Base-by-base conservation (phyloP, 2,113 vertebrate genomes). In the Todiramphus chloris region DNA sequence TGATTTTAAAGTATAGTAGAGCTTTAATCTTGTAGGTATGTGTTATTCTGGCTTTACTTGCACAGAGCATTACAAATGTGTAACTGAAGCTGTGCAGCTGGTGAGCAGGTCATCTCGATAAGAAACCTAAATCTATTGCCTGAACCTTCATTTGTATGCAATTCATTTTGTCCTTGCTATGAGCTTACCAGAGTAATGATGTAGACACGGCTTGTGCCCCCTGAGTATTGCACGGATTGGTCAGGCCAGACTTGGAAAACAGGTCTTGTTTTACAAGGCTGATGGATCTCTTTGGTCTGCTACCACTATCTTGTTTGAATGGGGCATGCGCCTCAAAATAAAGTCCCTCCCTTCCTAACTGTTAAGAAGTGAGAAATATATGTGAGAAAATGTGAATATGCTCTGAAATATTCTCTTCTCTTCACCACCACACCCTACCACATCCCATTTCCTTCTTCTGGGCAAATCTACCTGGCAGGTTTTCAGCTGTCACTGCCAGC, bases 361-460 rank as follows among this genome's bases (percentile, higher is more conserved):
- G 27, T 37, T 69, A 66, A 60, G n/a, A 33, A 24, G n/a, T 88
- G 63, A 93, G 87, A 95, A 93, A 87, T 16, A 72, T 1, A 21
- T 66, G 59, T 95, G 77, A 94, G 94, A 96, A 94, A 88, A 83
- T 69, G 15, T 0, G 33, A 94, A 80, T 91, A 46, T 55, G 41
- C 25, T 85, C 75, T 46, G 59, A 88, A 95, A 85, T 74, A 63
- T 27, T 75, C n/a, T 78, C 33, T 78, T 70, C 21, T 62, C 30
- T 62, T 85, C n/a, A 50, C 37, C 21, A 67, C 91, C 93, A 82
- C 50, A 1, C 82, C 90, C 78, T 87, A 90, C 73, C 27, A 37
- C 68, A 48, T 86, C 78, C 46, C 31, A 55, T 91, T 96, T 95
- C 74, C 55, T 72, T 33, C 82, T 94, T 74, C 66, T 85, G 88